Conservation (phyloP, 2,113 vertebrate species). For the Chaenogobius annularis region DNA sequence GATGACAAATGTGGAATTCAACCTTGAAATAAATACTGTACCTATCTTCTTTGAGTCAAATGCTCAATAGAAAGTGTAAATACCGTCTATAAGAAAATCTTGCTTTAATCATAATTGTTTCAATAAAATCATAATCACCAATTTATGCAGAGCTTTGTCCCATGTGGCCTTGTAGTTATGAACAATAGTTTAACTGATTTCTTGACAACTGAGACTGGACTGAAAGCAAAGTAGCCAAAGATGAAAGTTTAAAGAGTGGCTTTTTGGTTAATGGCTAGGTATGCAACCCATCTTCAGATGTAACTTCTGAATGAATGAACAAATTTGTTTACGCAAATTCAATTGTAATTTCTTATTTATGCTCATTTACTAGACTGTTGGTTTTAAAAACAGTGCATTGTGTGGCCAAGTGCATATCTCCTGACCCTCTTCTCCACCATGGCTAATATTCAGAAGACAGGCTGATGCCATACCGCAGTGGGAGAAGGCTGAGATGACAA, state of each 20-base stretch:
- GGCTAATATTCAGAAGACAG: not conserved
- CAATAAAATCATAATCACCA: not conserved
- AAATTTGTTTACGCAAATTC: conserved; percentile 3
- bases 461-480: not conserved
- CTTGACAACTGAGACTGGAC: not conserved
- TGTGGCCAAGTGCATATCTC: not conserved
- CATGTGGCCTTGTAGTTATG: not conserved
- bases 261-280: not conserved
- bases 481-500: conserved; percentile 14
- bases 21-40: not conserved
- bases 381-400: not conserved
- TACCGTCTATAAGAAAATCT: too few relatives aligned
- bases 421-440: not conserved
- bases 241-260: not conserved
- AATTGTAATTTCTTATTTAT: conserved; percentile 8
- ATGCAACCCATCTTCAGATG: not conserved
- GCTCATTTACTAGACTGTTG: not conserved
- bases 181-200: not conserved
- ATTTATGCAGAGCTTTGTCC: not conserved
- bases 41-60: not conserved
- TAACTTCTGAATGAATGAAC: conserved; percentile 3
- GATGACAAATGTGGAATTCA: too few relatives aligned
- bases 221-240: not conserved
- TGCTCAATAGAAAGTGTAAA: too few relatives aligned
- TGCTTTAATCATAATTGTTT: not conserved